Conservation (phyloP, 2,797 vertebrate species). For the Molothrus ater region DNA sequence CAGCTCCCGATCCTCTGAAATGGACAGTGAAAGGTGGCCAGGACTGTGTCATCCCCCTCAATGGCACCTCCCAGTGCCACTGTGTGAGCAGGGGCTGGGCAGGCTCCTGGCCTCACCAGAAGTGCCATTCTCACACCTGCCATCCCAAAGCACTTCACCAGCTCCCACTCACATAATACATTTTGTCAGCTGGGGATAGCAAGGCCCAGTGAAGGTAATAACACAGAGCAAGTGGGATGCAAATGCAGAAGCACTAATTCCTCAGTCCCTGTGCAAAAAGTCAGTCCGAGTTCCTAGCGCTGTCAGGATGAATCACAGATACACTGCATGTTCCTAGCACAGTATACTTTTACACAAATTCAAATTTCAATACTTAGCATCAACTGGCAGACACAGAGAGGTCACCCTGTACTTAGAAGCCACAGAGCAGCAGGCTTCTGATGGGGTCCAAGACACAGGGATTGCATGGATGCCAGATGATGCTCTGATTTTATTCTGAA, state of each 20-base stretch:
- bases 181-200: not conserved
- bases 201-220: not conserved
- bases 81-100: not conserved
- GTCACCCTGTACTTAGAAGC: not conserved
- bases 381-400: not conserved
- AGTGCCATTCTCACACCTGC: not conserved
- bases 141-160: not conserved
- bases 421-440: not conserved
- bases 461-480: fast-evolving
- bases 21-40: not conserved
- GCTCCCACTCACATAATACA: not conserved
- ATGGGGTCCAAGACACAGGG: not conserved
- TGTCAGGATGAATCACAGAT: not conserved
- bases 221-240: not conserved
- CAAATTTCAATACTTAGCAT: not conserved
- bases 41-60: not conserved
- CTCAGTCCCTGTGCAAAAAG: not conserved
- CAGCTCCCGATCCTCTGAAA: not conserved
- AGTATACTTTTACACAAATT: not conserved
- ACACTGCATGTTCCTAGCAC: not conserved
- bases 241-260: not conserved
- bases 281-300: not conserved
- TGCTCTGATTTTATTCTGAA: not conserved
- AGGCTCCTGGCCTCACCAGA: not conserved
- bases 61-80: not conserved